phyloP scores from a whole-genome alignment of 2,888 invertebrate genomes.

The Melanchra persicariae region DNA sequence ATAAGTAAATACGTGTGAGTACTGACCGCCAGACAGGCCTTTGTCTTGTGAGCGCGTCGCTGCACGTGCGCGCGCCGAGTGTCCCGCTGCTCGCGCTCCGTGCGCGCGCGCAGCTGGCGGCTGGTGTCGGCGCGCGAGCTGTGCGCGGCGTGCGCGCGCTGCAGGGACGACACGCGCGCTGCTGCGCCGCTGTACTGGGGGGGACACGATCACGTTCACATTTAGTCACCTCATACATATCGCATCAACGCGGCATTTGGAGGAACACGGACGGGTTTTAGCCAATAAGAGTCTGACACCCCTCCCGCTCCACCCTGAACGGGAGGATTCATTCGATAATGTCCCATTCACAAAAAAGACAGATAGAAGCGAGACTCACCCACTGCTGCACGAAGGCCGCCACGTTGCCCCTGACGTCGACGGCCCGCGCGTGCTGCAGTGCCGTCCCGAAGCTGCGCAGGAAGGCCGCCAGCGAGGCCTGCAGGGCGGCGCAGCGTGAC shows the following conservation, averaged over 20 bases:
- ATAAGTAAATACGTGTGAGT: too few relatives aligned
- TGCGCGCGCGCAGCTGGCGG: background rate
- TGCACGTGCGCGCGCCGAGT: background rate
- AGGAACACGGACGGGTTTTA: too few relatives aligned
- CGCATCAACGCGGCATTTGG: too few relatives aligned
- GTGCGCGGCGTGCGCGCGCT: conserved; percentile 57
- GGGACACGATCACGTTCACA: too few relatives aligned
- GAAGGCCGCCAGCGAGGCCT: conserved; percentile 42
- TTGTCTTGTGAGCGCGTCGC: conserved; percentile 14
- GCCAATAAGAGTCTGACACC: too few relatives aligned
- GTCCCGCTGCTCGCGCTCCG: conserved; percentile 19
- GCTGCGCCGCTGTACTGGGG: conserved; percentile 68
- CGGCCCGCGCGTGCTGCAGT: conserved; percentile 50
- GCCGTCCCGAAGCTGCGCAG: conserved; percentile 48
- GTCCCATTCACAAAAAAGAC: too few relatives aligned
- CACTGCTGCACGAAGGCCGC: conserved; percentile 72
- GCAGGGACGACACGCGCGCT: conserved; percentile 68
- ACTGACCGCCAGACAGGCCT: conserved; percentile 31
- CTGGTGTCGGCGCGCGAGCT: background rate
- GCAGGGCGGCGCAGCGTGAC: conserved; percentile 41
- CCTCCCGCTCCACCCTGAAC: too few relatives aligned
- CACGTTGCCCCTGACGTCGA: conserved; percentile 66
- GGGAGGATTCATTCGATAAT: too few relatives aligned
- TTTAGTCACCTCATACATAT: too few relatives aligned
- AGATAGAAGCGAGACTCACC: too few relatives aligned